Evolutionary conservation across 1,140 invertebrate species (phyloP).

Genomic region (Penaeus japonicus): DNA sequence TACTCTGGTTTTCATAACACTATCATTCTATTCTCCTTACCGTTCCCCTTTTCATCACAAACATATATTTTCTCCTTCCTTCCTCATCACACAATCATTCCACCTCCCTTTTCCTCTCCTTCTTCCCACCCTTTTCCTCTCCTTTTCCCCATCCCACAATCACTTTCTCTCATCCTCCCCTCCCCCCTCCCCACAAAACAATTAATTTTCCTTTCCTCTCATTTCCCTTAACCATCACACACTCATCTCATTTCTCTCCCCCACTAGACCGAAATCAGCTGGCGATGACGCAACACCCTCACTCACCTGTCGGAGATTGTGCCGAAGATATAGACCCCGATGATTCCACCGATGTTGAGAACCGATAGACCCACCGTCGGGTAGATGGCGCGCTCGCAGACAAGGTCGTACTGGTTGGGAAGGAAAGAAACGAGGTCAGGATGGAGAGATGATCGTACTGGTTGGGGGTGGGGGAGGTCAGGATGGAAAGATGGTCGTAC

Average conservation of each 20-base stretch:
- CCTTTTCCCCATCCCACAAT: neutral
- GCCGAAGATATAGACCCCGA: constrained; percentile 86
- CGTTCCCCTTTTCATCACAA: no score
- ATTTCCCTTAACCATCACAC: no score
- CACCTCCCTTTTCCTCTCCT: neutral
- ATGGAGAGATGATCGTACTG: no score
- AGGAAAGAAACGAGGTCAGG: neutral
- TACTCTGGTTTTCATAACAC: no score
- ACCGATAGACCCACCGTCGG: constrained; percentile 83
- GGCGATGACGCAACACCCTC: neutral
- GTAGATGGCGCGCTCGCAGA: constrained; percentile 84
- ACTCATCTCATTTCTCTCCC: neutral
- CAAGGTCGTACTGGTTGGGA: constrained; percentile 80
- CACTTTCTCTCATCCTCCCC: neutral
- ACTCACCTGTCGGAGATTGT: constrained; percentile 79
- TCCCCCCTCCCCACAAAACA: neutral
- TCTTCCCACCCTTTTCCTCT: neutral
- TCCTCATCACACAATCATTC: neutral
- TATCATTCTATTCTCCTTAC: no score
- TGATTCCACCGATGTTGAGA: constrained; percentile 82
- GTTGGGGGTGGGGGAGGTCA: no score
- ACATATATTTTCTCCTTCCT: neutral
- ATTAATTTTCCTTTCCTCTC: neutral
- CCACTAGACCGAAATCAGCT: neutral
- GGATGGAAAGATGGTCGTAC: no score